Base-by-base conservation (phyloP, 2,113 vertebrate species). In the Loxodonta africana region DNA sequence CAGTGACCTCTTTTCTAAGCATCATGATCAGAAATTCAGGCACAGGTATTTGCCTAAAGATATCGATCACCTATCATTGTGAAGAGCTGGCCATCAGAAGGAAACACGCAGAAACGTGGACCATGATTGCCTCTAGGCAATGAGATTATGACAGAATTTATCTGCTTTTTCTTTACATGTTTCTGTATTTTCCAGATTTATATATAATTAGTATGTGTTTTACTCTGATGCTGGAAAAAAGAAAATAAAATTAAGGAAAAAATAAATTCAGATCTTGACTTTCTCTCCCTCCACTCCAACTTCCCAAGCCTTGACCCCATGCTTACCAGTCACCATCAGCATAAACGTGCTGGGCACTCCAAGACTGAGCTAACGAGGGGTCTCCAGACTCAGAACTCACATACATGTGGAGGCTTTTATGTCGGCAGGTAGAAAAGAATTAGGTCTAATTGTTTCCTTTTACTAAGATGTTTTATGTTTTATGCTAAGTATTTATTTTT, bases 21-120 rank as follows among this genome's bases (percentile, higher is more conserved):
- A 65, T 77, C 82, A 44, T 41, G 67, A 90, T 69, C 73, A 85
- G 65, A 90, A 80, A 90, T 63, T 48, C n/a, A 89, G 71, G 96
- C 30, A 74, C 51, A 95, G 65, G 76, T 17, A 48, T 6, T 2
- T 9, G 10, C 6, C 1, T 60, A 18, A 88, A 65, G 44, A 82
- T 41, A 7, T 44, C 53, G 17, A 0, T 60, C n/a, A 5, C 62
- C 87, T 51, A 69, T 0, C 1, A 2, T 12, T 33, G 33, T 26
- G 14, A 94, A 74, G 30, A 78, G 25, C 46, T 53, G 8, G 28
- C 53, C 69, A 21, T 21, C 30, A 37, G 46, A 74, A 82, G 33
- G 67, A 89, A 82, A 82, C 9, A 8, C 62, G 26, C 60, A 41
- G 23, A 73, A 33, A 51, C 10, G 51, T 23, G 41, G 60, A 5